Evolutionary conservation across 2,113 vertebrate species (phyloP), one percentile per base, ranked within the genome.

Genomic region (Tinamus guttatus): DNA sequence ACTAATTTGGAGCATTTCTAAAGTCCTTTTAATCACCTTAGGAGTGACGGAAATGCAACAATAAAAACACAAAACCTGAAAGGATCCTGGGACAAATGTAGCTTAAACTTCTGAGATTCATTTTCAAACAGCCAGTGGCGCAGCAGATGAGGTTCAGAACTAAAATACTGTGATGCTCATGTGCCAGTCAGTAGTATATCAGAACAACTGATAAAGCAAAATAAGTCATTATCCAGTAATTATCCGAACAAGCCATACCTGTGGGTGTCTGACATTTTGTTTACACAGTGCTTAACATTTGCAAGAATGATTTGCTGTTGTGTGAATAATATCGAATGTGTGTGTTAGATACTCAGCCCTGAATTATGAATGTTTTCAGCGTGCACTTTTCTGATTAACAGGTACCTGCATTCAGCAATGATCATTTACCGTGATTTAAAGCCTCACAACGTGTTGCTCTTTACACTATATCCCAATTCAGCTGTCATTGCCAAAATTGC

Each of bases 351-450:
- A 58, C 16, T 32, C 13, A 71, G 41, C 51, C 18, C n/a, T 88
- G 68, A 40, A 30, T 79, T 92, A 58, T 56, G 19, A 43, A 36
- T 86, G 41, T 47, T 91, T 82, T 85, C 56, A 45, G 28, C 25
- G 25, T 77, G 19, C 49, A 20, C 21, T 28, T 76, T 78, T 77
- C 87, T 85, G 6, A 13, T 93, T 65, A 81, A 69, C 95, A 99
- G 99, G 90, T 99, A 99, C 89, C 98, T 99, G 12, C 99, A 99
- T 96, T 98, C 99, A 8, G 98, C 99, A 83, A 99, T 99, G 99
- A 99, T 99, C 82, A 99, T 99, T 95, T 99, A 99, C 95, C 98
- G 99, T 16, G 99, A 99, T 86, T 97, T 99, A 82, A 99, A 99
- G 96, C 99, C 99, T 18, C 99, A 99, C 97, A 99, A 99, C 2